Evolutionary conservation across 2,888 invertebrate species (phyloP), one percentile per base, ranked within the genome.

Genomic region (Cheilosia variabilis): DNA sequence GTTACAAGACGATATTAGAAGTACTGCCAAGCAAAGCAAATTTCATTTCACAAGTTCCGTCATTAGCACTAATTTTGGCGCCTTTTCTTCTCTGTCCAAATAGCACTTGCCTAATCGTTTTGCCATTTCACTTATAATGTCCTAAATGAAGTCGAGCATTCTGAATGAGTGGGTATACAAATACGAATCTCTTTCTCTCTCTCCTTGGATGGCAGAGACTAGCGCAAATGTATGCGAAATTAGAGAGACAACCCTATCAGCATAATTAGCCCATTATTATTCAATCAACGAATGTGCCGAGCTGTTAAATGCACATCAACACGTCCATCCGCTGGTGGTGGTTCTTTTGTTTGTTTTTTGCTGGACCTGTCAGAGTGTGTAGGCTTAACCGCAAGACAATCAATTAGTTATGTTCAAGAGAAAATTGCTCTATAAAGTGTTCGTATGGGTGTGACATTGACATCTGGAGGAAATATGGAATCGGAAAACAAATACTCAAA

Each of bases 201-300:
- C 41, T 41, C 9, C 53, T 43, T 27, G 53, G 37, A 13, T 19
- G 4, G 45, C 43, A 15, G 6, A 60, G 7, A 27, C 22, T 24
- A 17, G 45, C 31, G 19, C 17, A 60, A 58, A 17, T 60, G 15
- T n/a, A n/a, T n/a, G n/a, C 50, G 37, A 52, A 63, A 80, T 62
- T 27, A 69, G 43, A 52, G 63, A 57, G 50, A 50, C 55, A 72
- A 60, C 55, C 57, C 77, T 57, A 66, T 68, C 72, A 50, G 77
- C 62, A 72, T 78, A 73, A 78, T 83, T 78, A 72, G 62, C 10
- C 57, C 22, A 73, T 83, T 72, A 72, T 68, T 73, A 83, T 83
- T 83, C 82, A 83, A 83, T 83, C 62, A 68, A 73, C 55, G 72
- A 57, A 73, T 68, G 66, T 77, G 62, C 47, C 15, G n/a, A 57